phyloP scores from a whole-genome alignment of 1,140 invertebrate species.

The Drepana arcuata region DNA sequence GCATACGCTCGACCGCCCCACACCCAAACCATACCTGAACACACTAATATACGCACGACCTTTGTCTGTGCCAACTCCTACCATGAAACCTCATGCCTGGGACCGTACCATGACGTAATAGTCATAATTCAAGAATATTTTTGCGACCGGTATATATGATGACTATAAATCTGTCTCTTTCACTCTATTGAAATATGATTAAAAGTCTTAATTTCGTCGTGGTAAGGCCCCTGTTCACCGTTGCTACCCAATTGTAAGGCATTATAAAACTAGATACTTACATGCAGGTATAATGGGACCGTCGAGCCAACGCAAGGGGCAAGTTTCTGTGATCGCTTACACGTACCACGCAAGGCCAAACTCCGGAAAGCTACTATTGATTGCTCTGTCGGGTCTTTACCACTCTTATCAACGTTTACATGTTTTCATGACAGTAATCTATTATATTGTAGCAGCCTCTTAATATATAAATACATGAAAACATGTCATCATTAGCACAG shows the following conservation, averaged over 20 bases:
- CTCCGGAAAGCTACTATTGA: slow-evolving; percentile 58
- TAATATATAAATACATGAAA: slow-evolving; percentile 23
- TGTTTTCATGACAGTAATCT: slow-evolving; percentile 43
- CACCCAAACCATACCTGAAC: slow-evolving; percentile 13
- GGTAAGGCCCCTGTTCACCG: too few species aligned
- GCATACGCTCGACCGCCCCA: slow-evolving; percentile 46
- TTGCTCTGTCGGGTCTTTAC: slow-evolving; percentile 54
- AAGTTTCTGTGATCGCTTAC: slow-evolving; percentile 68
- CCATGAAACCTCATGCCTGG: slow-evolving; percentile 11
- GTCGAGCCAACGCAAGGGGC: slow-evolving; percentile 55
- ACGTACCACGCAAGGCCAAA: slow-evolving; percentile 63
- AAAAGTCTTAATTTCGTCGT: too few species aligned
- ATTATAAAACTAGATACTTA: slow-evolving; percentile 5
- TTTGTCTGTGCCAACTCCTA: slow-evolving; percentile 11
- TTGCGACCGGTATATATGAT: too few species aligned
- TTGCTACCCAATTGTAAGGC: slow-evolving; percentile 2
- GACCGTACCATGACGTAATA: too few species aligned
- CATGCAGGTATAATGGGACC: slow-evolving; percentile 4
- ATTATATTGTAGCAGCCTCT: background rate
- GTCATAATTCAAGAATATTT: too few species aligned
- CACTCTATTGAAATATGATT: too few species aligned
- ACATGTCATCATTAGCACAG: slow-evolving; percentile 36
- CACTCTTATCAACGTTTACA: slow-evolving; percentile 41
- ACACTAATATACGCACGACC: slow-evolving; percentile 17
- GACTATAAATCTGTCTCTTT: too few species aligned